Evolutionary conservation across 2,888 invertebrate genomes (phyloP).

Genomic region (Ectobius pallidus): DNA sequence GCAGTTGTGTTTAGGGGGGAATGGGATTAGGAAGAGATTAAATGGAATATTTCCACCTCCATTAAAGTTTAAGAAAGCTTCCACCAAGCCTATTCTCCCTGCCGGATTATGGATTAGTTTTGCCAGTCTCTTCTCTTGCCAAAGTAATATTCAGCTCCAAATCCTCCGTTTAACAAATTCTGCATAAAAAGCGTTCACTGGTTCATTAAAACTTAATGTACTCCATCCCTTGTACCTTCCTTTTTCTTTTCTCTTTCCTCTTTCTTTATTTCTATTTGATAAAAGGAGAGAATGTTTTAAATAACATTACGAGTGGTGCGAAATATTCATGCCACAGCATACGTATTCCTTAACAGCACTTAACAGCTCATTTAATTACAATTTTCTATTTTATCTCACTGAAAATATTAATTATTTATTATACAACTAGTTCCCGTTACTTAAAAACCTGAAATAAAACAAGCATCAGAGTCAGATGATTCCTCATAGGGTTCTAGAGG

Average conservation of each 20-base stretch:
- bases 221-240: neutral
- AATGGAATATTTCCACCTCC: constrained; percentile 45
- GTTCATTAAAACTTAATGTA: constrained; percentile 33
- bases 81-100: constrained; percentile 15
- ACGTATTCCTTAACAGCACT: too few species aligned
- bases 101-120: constrained; percentile 43
- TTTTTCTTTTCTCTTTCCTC: neutral
- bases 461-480: too few species aligned
- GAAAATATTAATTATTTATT: too few species aligned
- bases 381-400: too few species aligned
- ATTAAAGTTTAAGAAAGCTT: constrained; percentile 45
- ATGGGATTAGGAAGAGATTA: constrained; percentile 45
- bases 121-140: constrained; percentile 36
- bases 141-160: constrained; percentile 33
- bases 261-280: neutral
- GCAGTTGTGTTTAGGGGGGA: constrained; percentile 45
- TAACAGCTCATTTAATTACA: too few species aligned
- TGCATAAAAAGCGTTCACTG: constrained; percentile 29
- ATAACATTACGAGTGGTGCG: too few species aligned
- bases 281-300: neutral
- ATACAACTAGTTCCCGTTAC: too few species aligned
- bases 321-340: too few species aligned
- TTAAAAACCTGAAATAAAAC: too few species aligned
- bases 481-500: too few species aligned
- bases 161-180: constrained; percentile 35